These are phyloP conservation scores for Philopotamus ludificatus DNA, from an alignment of 1,140 invertebrate species.

Conservation along the genomic window DNA sequence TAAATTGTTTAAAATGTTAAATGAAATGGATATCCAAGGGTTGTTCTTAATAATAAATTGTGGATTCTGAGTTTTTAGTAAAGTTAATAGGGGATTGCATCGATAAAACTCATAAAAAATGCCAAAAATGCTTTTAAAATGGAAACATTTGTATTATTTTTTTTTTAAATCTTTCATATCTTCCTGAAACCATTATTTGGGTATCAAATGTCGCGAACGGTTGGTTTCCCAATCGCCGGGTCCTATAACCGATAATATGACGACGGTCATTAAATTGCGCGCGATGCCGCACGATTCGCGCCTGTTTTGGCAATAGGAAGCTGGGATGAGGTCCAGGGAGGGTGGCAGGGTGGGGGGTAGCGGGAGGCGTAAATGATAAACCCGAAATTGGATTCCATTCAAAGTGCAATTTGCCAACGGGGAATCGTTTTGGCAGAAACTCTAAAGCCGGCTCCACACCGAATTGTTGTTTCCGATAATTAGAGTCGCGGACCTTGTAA, in stretches of 20 bases:
- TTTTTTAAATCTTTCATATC: no score
- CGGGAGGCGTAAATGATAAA: constrained; percentile 15
- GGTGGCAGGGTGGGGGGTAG: background rate
- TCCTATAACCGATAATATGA: constrained; percentile 12
- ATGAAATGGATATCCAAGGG: no score
- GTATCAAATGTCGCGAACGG: no score
- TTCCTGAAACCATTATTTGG: no score
- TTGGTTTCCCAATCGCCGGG: no score
- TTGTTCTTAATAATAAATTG: no score
- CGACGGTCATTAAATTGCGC: constrained; percentile 14
- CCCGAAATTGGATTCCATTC: constrained; percentile 37
- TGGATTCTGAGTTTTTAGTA: no score
- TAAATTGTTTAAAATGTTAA: no score
- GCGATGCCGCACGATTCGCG: background rate
- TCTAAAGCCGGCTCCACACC: constrained; percentile 28
- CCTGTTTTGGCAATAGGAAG: no score
- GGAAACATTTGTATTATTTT: no score
- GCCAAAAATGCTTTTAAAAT: background rate
- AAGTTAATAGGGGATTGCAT: no score
- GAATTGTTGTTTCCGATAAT: constrained; percentile 35
- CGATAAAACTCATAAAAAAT: background rate
- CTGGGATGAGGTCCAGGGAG: background rate
- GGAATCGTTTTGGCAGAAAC: constrained; percentile 30
- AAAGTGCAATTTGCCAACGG: constrained; percentile 36
- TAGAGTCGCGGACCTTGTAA: constrained; percentile 21